Percentiles rank a stretch among this genome's conserved stretches.
Conservation (phyloP, 2,888 invertebrate species). For the Mongoloraphidia duomilia region DNA sequence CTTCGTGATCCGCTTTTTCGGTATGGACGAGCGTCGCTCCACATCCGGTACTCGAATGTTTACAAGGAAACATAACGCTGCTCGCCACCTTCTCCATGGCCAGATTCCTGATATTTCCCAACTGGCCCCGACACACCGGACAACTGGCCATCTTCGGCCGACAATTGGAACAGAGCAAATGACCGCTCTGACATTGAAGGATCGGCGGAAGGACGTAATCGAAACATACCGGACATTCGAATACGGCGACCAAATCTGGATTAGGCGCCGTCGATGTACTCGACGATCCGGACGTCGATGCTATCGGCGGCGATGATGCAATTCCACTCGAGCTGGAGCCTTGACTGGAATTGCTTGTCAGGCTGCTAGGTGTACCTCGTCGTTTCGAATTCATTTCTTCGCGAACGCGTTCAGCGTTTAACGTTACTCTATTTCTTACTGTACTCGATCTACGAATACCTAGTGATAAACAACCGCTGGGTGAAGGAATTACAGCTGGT, state of each 20-base stretch:
- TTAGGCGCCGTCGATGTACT: slow-evolving; percentile 54
- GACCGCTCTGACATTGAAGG: slow-evolving; percentile 96
- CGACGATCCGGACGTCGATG: slow-evolving; percentile 31
- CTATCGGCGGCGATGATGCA: background rate
- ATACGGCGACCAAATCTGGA: slow-evolving; percentile 78
- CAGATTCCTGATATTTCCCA: slow-evolving; percentile 90
- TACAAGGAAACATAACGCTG: slow-evolving; percentile 97
- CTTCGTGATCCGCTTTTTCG: slow-evolving; percentile 98
- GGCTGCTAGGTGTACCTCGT: background rate
- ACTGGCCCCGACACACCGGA: slow-evolving; percentile 93
- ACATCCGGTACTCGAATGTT: slow-evolving; percentile 93
- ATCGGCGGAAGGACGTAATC: slow-evolving; percentile 99
- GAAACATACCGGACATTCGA: slow-evolving; percentile 96
- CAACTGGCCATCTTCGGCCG: slow-evolving; percentile 93
- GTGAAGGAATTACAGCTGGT: no score
- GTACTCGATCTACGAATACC: no score
- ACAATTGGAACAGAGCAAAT: slow-evolving; percentile 95
- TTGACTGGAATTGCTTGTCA: no score
- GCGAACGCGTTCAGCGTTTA: background rate
- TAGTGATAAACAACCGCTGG: no score
- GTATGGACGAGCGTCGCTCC: slow-evolving; percentile 81
- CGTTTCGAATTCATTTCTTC: slow-evolving; percentile 5
- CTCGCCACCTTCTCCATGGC: slow-evolving; percentile 99
- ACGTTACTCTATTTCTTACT: no score
- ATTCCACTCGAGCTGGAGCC: background rate